Evolutionary conservation across 92 coral and sea anemone genomes (phyloP), one percentile per base, ranked within the genome.

Genomic region (Actinostola sp.): DNA sequence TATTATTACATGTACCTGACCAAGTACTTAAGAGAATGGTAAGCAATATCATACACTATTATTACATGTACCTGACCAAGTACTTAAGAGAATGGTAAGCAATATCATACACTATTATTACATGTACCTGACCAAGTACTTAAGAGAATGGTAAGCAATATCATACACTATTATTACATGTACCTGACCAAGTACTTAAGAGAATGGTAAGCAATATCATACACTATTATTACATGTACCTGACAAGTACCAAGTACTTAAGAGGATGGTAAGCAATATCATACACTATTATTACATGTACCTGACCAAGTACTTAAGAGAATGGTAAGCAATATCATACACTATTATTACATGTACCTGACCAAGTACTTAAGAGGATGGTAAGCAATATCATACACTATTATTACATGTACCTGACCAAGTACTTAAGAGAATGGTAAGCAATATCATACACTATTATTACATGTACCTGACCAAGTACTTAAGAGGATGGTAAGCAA

Each of bases 391-490:
- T n/a, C n/a, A n/a, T n/a, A n/a, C n/a, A n/a, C n/a, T n/a, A n/a
- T n/a, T n/a, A n/a, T n/a, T n/a, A n/a, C n/a, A 88, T 70, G 92
- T 88, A 33, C 92, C 92, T 15, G 86, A 88, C 63, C 74, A 48
- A 35, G 80, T 88, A 32, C 84, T 88, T 36, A 69, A 52, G 43
- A 60, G 78, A 76, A 42, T 76, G 78, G 78, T 72, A 57, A 30
- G 73, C 2, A 8, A 21, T 2, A 8, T 8, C 3, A 2, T 27
- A 13, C 5, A 2, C 20, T 3, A 57, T 39, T 14, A 39, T 7
- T 39, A 39, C 7, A 7, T 39, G 7, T 39, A 39, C 45, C 14
- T 39, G 7, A 14, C 45, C 14, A 7, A 14, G 14, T 39, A 14
- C 8, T 7, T 39, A 14, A 39, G 14, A 39, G 14, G 14, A 14